A percentile compares a stretch with the other conserved stretches of the same genome.
Conservation (phyloP, 35 echinoderm and acorn worm species). For the Apostichopus japonicus region DNA sequence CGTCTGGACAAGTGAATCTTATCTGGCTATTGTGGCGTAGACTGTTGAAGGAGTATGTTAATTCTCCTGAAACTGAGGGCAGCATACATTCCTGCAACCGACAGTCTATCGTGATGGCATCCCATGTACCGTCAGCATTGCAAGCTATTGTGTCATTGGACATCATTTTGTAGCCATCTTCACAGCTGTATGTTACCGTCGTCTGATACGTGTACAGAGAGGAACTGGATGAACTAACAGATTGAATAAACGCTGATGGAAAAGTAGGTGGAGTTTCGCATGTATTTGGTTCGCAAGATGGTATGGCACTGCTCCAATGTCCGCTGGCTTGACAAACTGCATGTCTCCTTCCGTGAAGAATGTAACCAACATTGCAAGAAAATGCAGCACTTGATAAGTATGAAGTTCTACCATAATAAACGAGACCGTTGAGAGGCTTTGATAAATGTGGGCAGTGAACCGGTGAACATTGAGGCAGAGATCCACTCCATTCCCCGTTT, state of each 20-base stretch:
- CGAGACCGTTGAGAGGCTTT: neutral
- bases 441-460: constrained; percentile 16
- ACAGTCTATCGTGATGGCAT: neutral
- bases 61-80: neutral
- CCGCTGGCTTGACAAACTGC: constrained; percentile 38
- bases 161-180: neutral
- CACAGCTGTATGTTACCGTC: neutral
- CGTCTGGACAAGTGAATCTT: constrained; percentile 2
- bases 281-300: constrained; percentile 44
- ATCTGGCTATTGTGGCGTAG: constrained; percentile 2
- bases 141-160: neutral
- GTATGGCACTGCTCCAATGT: constrained; percentile 51
- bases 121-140: neutral
- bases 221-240: neutral
- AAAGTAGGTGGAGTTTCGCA: constrained; percentile 27
- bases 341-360: constrained; percentile 9
- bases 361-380: constrained; percentile 51
- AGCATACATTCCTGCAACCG: neutral
- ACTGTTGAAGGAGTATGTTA: neutral
- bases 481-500: constrained; percentile 51
- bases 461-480: constrained; percentile 48
- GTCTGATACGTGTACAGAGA: neutral
- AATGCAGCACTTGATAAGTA: constrained; percentile 45
- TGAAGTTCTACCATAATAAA: constrained; percentile 4
- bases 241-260: constrained; percentile 13